Conservation (phyloP, 2,113 vertebrate genomes). For the Brevimyrus niger region DNA sequence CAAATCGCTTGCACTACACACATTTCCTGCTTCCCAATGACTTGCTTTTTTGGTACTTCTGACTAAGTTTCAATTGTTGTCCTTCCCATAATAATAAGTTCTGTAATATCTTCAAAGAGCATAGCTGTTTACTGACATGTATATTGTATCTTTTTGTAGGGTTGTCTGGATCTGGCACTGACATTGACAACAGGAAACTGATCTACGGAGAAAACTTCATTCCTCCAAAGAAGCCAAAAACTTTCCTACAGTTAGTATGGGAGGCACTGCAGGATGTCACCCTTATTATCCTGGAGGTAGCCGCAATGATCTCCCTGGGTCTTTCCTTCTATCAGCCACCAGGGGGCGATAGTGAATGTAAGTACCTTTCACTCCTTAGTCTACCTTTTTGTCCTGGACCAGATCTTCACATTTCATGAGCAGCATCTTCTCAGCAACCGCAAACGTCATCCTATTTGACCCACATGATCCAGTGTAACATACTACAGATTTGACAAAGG, state of each 20-base stretch:
- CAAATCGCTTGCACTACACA: not conserved
- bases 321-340: slow-evolving; percentile 77
- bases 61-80: not conserved
- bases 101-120: not conserved
- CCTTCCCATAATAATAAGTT: not conserved
- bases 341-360: slow-evolving; percentile 70
- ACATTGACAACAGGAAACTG: slow-evolving; percentile 73
- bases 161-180: slow-evolving; percentile 65
- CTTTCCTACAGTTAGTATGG: slow-evolving; percentile 79
- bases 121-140: not conserved
- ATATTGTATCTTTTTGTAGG: slow-evolving; percentile 46
- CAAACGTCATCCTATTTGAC: not conserved
- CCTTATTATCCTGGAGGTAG: slow-evolving; percentile 76
- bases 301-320: slow-evolving; percentile 75
- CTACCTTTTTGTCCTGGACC: not conserved
- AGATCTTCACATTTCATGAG: not conserved
- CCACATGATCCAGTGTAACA: not conserved
- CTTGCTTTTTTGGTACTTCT: not conserved
- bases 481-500: not conserved
- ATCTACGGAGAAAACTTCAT: slow-evolving; percentile 80
- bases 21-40: not conserved
- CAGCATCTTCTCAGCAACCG: not conserved
- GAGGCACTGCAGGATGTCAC: slow-evolving; percentile 77
- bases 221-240: slow-evolving; percentile 86
- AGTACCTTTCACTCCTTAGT: not conserved